A percentile compares a stretch with the other conserved stretches of the same genome.
phyloP scores from a whole-genome alignment of 2,888 invertebrate species.

The Lasioglossum figueresi region DNA sequence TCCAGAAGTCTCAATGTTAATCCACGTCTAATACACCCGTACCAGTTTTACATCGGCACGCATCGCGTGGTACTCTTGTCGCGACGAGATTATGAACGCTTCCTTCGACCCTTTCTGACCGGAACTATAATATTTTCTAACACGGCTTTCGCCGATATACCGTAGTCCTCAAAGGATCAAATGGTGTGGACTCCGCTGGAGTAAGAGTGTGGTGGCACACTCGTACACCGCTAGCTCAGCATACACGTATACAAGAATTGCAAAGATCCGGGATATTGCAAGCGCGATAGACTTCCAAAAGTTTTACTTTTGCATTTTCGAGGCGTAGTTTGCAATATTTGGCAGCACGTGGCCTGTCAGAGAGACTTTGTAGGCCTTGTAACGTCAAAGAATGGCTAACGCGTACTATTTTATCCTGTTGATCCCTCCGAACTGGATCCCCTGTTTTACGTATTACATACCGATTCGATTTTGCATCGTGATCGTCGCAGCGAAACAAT shows the following conservation, averaged over 20 bases:
- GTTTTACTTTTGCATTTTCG: background rate
- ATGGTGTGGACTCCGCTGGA: background rate
- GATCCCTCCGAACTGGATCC: background rate
- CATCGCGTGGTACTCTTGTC: background rate
- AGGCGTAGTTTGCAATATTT: background rate
- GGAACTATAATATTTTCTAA: background rate
- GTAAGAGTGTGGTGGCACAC: no score
- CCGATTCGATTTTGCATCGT: background rate
- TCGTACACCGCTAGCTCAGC: background rate
- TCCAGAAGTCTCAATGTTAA: background rate
- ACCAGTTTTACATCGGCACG: background rate
- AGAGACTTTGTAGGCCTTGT: no score
- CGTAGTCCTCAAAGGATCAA: background rate
- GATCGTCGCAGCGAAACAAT: background rate
- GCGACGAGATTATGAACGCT: background rate
- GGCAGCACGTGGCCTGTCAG: no score
- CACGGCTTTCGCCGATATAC: background rate
- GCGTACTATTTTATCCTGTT: background rate
- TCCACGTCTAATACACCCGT: background rate
- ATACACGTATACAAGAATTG: background rate
- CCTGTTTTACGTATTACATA: background rate
- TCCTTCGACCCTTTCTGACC: background rate
- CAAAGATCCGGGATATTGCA: background rate
- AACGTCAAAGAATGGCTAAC: no score
- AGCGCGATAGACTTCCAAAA: no score